Percentiles rank a stretch among this genome's conserved stretches.
Evolutionary conservation across 1,140 invertebrate genomes (phyloP).

Genomic region (Drosophila rhopaloa): DNA sequence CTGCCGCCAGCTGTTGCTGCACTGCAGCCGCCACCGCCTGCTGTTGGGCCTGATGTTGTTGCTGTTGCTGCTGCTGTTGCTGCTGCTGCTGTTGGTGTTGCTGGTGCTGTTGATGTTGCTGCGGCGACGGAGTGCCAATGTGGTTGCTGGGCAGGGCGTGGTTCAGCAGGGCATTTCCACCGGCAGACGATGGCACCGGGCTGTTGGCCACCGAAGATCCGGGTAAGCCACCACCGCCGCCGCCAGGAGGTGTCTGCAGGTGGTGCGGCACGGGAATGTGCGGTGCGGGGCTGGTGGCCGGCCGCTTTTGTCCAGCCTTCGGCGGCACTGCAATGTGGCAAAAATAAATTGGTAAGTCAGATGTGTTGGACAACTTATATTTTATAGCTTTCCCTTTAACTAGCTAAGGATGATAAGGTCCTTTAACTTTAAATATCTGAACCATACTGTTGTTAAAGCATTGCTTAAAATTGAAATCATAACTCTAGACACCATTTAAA

Average conservation of each 20-base stretch:
- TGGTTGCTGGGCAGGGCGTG: constrained; percentile 77
- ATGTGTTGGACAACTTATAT: too few relatives aligned
- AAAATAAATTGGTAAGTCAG: neutral
- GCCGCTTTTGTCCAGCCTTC: constrained; percentile 82
- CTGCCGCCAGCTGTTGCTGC: constrained; percentile 79
- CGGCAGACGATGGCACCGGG: constrained; percentile 37
- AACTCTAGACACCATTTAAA: too few relatives aligned
- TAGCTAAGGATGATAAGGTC: too few relatives aligned
- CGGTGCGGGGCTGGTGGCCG: constrained; percentile 82
- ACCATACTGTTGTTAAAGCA: too few relatives aligned
- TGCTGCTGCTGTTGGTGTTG: constrained; percentile 44
- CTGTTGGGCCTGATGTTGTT: constrained; percentile 70
- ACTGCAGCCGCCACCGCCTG: constrained; percentile 80
- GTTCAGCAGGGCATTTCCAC: constrained; percentile 50
- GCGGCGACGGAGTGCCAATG: constrained; percentile 73
- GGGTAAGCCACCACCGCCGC: constrained; percentile 37
- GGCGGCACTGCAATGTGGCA: constrained; percentile 71
- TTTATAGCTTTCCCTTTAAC: too few relatives aligned
- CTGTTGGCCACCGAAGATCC: constrained; percentile 46
- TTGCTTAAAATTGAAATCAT: too few relatives aligned
- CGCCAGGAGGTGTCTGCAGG: constrained; percentile 74
- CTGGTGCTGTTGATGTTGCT: constrained; percentile 62
- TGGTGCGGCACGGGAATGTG: constrained; percentile 82
- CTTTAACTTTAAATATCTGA: too few relatives aligned
- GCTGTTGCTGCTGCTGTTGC: constrained; percentile 38